Evolutionary conservation across 2,888 invertebrate species (phyloP).

Genomic region (Drosophila affinis): DNA sequence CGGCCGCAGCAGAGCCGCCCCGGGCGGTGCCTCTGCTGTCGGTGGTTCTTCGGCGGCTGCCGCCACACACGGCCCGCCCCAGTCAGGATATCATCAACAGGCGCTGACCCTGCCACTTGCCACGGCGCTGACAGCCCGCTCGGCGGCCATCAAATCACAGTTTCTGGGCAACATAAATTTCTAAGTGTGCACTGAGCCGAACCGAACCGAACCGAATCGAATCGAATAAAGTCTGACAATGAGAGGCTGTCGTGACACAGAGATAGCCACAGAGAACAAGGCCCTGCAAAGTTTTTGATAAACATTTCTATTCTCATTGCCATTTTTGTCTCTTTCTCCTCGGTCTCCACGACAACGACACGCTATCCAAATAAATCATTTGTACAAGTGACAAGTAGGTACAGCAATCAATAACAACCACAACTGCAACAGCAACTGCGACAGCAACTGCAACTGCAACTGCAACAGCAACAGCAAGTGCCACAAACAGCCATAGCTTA

Average conservation of each 20-base stretch:
- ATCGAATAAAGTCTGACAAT: slow-evolving; percentile 40
- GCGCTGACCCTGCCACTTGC: slow-evolving; percentile 82
- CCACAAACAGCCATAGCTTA: slow-evolving; percentile 54
- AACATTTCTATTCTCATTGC: slow-evolving; percentile 37
- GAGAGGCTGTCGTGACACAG: slow-evolving; percentile 20
- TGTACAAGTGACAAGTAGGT: slow-evolving; percentile 74
- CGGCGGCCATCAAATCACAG: slow-evolving; percentile 83
- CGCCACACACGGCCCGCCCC: slow-evolving; percentile 65
- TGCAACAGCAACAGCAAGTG: slow-evolving; percentile 27
- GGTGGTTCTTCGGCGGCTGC: slow-evolving; percentile 64
- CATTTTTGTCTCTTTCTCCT: slow-evolving; percentile 21
- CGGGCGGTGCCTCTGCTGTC: slow-evolving; percentile 68
- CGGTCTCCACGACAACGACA: slow-evolving; percentile 39
- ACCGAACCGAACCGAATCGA: slow-evolving; percentile 18
- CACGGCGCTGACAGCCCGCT: slow-evolving; percentile 82
- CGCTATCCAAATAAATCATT: slow-evolving; percentile 65
- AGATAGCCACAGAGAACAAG: slow-evolving; percentile 14
- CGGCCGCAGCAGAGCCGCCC: slow-evolving; percentile 77
- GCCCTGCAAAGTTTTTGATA: slow-evolving; percentile 30
- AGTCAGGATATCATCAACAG: slow-evolving; percentile 82
- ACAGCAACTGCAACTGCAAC: slow-evolving; percentile 26
- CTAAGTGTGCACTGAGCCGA: slow-evolving; percentile 61
- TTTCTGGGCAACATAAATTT: slow-evolving; percentile 84
- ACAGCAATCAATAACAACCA: slow-evolving; percentile 49
- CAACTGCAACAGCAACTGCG: slow-evolving; percentile 33